These are phyloP conservation scores for Caenorhabditis sp. DNA, from an alignment of 2,888 invertebrate species.

Conservation along the genomic window DNA sequence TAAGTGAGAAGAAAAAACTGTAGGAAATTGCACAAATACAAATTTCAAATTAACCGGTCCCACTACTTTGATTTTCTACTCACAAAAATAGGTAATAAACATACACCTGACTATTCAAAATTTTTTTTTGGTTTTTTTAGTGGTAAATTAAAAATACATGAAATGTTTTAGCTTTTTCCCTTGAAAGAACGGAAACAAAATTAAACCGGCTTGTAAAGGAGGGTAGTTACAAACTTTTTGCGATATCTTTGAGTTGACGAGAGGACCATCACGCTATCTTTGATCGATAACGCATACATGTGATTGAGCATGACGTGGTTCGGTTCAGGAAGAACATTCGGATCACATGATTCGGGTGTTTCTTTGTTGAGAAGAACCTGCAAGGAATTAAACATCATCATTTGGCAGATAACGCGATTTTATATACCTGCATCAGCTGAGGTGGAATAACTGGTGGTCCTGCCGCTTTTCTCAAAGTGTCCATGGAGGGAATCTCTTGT, in stretches of 20 bases:
- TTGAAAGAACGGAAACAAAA: background rate
- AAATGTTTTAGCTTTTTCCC: background rate
- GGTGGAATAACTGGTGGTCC: slow-evolving; percentile 97
- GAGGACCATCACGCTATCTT: slow-evolving; percentile 98
- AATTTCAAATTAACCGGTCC: background rate
- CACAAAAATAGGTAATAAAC: no score
- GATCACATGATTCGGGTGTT: slow-evolving; percentile 96
- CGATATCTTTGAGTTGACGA: slow-evolving; percentile 97
- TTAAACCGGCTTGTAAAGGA: slow-evolving; percentile 95
- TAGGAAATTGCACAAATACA: background rate
- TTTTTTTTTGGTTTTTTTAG: background rate
- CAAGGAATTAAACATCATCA: no score
- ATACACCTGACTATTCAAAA: background rate
- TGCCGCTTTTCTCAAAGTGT: slow-evolving; percentile 89
- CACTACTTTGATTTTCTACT: no score
- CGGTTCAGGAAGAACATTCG: slow-evolving; percentile 95
- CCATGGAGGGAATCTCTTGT: slow-evolving; percentile 84
- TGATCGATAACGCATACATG: slow-evolving; percentile 95
- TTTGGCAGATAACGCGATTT: no score
- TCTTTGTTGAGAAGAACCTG: slow-evolving; percentile 99
- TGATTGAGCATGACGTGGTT: slow-evolving; percentile 99
- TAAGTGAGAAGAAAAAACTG: background rate
- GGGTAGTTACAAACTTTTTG: slow-evolving; percentile 98
- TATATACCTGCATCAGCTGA: slow-evolving; percentile 91
- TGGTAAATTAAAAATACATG: background rate